Evolutionary conservation across 37 sponge, comb jelly and placozoan species (phyloP).

Genomic region (Chondrosia reniformis): DNA sequence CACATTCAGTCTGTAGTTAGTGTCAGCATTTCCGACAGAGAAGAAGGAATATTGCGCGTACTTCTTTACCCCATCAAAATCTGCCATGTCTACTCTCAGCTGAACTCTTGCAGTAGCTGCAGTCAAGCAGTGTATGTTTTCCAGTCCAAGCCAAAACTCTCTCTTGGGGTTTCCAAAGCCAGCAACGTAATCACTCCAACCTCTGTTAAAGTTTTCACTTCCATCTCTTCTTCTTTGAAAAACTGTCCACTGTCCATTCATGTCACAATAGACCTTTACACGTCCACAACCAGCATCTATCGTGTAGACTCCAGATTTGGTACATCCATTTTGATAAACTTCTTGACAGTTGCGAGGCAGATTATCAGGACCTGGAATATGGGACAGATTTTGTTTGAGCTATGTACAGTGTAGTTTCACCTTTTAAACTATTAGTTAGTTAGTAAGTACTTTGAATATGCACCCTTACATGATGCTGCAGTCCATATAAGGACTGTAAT

Average conservation of each 20-base stretch:
- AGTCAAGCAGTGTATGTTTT: neutral
- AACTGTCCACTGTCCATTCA: neutral
- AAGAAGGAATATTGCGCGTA: neutral
- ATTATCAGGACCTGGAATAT: neutral
- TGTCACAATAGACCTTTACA: neutral
- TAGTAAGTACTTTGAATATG: no score
- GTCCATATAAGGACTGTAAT: no score
- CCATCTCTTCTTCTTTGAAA: conserved; percentile 9
- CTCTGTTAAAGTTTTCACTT: neutral
- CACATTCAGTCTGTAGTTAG: neutral
- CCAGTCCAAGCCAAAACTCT: neutral
- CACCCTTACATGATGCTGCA: no score
- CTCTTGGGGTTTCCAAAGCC: neutral
- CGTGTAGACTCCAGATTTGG: conserved; percentile 6
- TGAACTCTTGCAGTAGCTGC: neutral
- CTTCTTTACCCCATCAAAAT: neutral
- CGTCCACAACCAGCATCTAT: neutral
- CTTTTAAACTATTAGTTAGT: no score
- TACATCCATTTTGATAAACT: neutral
- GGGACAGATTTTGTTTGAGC: no score
- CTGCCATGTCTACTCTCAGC: neutral
- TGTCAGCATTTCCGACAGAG: neutral
- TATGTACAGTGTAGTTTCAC: no score
- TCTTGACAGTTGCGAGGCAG: conserved; percentile 14
- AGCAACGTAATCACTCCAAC: neutral